Evolutionary conservation across 2,797 vertebrate species (phyloP).

Genomic region (Jordanella pulchra): DNA sequence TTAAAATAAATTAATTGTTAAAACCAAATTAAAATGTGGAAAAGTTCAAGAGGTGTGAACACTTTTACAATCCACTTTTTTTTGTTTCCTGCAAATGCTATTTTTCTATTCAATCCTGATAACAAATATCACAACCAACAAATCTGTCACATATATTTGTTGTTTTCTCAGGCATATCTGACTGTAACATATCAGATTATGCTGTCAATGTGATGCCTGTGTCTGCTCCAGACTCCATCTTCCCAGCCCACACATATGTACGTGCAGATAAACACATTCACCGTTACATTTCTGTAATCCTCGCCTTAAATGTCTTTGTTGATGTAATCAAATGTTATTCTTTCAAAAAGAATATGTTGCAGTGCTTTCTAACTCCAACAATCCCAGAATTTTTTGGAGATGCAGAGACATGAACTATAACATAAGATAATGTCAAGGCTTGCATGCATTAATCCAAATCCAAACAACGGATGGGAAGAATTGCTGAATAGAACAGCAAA

Average conservation of each 20-base stretch:
- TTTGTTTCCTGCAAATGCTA: conserved; percentile 34
- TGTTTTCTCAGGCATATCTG: conserved; percentile 44
- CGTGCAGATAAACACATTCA: conserved; percentile 22
- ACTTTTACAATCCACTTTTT: neutral
- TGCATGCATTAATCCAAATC: conserved; percentile 84
- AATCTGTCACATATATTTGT: conserved; percentile 46
- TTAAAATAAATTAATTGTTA: neutral
- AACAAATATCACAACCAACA: conserved; percentile 13
- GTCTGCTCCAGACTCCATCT: conserved; percentile 54
- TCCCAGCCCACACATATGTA: conserved; percentile 22
- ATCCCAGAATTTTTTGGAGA: conserved; percentile 27
- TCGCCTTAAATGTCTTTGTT: conserved; percentile 58
- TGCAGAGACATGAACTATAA: conserved; percentile 48
- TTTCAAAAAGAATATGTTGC: conserved; percentile 32
- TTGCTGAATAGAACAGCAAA: conserved; percentile 53
- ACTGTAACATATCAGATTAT: conserved; percentile 44
- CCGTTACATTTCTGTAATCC: conserved; percentile 48
- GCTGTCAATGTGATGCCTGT: conserved; percentile 71
- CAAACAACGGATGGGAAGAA: conserved; percentile 81
- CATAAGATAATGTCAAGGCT: conserved; percentile 75
- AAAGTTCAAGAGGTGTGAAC: neutral
- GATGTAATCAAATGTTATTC: conserved; percentile 42
- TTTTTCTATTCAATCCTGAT: conserved; percentile 16
- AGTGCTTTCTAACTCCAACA: conserved; percentile 54
- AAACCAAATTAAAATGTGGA: neutral